Base-by-base conservation (phyloP, 2,113 vertebrate species). In the Octodon degus region DNA sequence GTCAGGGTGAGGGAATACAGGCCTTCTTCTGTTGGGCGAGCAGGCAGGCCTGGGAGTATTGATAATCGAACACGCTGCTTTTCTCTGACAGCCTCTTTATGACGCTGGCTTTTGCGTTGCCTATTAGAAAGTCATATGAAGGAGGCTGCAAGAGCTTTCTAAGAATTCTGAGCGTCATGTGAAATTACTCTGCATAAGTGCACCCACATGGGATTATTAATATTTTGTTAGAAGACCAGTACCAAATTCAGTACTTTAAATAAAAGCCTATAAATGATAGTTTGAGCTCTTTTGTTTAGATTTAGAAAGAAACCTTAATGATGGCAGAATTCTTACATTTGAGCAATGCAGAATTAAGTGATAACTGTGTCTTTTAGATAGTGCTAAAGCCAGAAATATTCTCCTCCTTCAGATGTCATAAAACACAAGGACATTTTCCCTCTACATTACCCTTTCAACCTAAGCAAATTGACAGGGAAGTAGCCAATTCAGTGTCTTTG, bases 1-100 rank as follows among this genome's bases (percentile, higher is more conserved):
- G n/a, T 37, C 96, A 91, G 91, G 93, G 81, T 95, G 95, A 96
- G 81, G 96, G 90, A 90, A 96, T 87, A 60, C 55, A 96, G 94
- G 87, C 84, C 96, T 86, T 97, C 81, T 85, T 96, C 62, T n/a
- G 80, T 93, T 53, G 94, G 86, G 85, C 58, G 80, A 93, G 81
- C 83, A 7, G 27, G 89, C 25, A 32, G n/a, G 95, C 96, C 70
- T 47, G 63, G 83, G 84, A 93, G 80, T 87, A 92, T 91, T 93
- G 94, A 95, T 90, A 88, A 76, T 55, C 32, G 72, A 70, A 34
- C 32, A 24, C 0, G 0, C 53, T n/a, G 85, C 58, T 67, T 68
- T 68, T 72, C 11, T 93, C 34, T 47, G n/a, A 86, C 25, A 74
- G 43, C 43, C 65, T 96, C 34, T 93, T 0, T 53, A 81, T 17